Evolutionary conservation across 2,113 vertebrate species (phyloP), one percentile per base, ranked within the genome.

Genomic region (Chionis minor): DNA sequence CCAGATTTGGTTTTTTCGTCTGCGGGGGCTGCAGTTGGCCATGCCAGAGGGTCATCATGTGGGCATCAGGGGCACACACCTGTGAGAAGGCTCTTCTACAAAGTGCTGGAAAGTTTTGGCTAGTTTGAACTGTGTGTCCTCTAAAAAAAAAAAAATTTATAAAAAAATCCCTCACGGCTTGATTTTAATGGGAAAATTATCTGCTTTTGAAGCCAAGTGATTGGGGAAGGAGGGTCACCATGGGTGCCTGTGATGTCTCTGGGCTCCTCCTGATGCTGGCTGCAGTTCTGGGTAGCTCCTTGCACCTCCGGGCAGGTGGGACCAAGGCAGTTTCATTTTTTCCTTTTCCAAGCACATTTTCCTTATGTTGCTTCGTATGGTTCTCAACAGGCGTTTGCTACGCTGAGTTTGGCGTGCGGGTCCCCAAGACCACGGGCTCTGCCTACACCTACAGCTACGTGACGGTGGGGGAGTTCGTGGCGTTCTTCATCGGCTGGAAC

Each of bases 391-490:
- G 99, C 0, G 99, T 99, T 88, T 99, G 99, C 94, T 99, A 99
- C 1, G 99, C 99, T 4, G 99, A 99, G 97, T 99, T 99, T 3
- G 99, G 99, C 0, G 99, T 99, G 47, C 98, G 99, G 0, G 99
- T 99, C 8, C 99, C 99, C 6, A 99, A 99, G 96, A 99, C 99
- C 27, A 99, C 99, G 0, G 99, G 99, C 86, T 99, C 99, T 3
- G 99, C 99, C 72, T 99, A 99, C 97, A 99, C 99, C 81, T 99
- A 99, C 98, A 99, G 99, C 96, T 99, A 99, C 1, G 99, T 99
- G 94, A 99, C 99, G 0, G 99, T 99, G 2, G 99, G 99, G 9
- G 99, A 99, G 97, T 99, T 99, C 0, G 99, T 99, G 97, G 99
- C 99, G 0, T 99, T 99, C 86, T 99, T 99, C 98, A 99, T 99